These are phyloP conservation scores for Oscheius sp. DNA, from an alignment of 2,888 invertebrate genomes.

Conservation along the genomic window DNA sequence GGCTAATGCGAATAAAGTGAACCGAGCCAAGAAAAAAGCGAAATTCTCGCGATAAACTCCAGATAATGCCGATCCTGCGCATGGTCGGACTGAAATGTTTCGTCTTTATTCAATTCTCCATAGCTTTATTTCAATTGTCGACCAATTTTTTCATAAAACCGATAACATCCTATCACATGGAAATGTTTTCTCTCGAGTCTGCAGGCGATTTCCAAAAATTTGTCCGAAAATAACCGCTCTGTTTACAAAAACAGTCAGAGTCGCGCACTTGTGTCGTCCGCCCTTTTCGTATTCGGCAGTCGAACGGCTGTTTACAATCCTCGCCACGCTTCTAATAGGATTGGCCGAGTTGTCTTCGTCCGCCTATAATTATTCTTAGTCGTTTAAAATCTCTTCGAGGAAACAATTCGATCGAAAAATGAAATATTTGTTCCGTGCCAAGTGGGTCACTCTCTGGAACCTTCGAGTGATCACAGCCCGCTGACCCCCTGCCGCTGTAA, in stretches of 20 bases:
- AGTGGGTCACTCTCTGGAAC: slow-evolving; percentile 12
- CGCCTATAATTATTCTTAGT: neutral
- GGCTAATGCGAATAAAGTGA: slow-evolving; percentile 6
- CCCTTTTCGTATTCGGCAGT: slow-evolving; percentile 13
- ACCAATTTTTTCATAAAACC: no score
- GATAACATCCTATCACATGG: neutral
- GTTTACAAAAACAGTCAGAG: slow-evolving; percentile 15
- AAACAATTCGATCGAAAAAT: neutral
- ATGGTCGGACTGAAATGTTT: neutral
- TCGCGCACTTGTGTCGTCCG: neutral
- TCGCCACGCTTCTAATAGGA: slow-evolving; percentile 23
- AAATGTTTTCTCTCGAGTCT: neutral
- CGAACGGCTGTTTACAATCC: slow-evolving; percentile 6
- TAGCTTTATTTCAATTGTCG: no score
- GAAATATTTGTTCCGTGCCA: neutral
- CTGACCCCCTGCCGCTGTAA: slow-evolving; percentile 16
- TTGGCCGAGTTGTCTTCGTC: slow-evolving; percentile 5
- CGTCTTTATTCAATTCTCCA: neutral
- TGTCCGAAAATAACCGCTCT: slow-evolving; percentile 10
- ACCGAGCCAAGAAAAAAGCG: neutral
- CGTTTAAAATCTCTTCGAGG: no score
- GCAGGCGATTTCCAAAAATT: neutral
- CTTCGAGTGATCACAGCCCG: slow-evolving; percentile 11
- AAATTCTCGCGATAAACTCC: neutral
- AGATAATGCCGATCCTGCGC: neutral